Percentiles rank a stretch among this genome's conserved stretches.
These are phyloP conservation scores for Syrrhaptes paradoxus DNA, from an alignment of 2,113 vertebrate genomes.

Conservation along the genomic window DNA sequence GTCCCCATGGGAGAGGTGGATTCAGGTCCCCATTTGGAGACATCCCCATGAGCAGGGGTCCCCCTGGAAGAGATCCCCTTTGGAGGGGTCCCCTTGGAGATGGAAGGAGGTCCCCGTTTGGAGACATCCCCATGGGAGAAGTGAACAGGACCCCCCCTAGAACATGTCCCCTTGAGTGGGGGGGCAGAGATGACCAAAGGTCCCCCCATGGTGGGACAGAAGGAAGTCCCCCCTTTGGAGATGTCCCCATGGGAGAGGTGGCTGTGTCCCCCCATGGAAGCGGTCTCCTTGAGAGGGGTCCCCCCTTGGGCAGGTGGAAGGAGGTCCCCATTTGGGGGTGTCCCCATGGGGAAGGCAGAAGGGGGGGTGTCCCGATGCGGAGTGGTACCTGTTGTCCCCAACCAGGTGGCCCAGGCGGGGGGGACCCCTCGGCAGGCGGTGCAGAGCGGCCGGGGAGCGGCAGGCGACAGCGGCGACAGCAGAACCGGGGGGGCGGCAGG, in stretches of 20 bases:
- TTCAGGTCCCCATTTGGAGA: background rate
- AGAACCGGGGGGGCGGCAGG: no score
- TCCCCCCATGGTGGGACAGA: background rate
- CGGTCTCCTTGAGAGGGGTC: background rate
- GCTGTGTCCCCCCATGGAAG: background rate
- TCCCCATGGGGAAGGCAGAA: background rate
- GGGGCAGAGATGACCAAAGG: background rate
- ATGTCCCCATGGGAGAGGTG: no score
- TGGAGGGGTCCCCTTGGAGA: background rate
- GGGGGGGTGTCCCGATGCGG: background rate
- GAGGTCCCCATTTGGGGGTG: background rate
- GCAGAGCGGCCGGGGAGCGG: background rate
- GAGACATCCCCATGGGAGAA: background rate
- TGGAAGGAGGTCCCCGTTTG: background rate
- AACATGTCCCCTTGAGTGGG: no score
- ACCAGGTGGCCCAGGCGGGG: slow-evolving; percentile 48
- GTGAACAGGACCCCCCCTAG: background rate
- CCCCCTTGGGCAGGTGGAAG: background rate
- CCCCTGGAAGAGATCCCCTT: background rate
- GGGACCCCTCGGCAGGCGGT: slow-evolving; percentile 25
- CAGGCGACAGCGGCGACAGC: background rate
- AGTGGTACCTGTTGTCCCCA: slow-evolving; percentile 55
- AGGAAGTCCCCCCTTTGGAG: background rate
- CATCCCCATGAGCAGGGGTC: background rate
- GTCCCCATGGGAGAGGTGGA: background rate